Evolutionary conservation across 2,888 invertebrate species (phyloP), one percentile per base, ranked within the genome.

Genomic region (Leptura quadrifasciata): DNA sequence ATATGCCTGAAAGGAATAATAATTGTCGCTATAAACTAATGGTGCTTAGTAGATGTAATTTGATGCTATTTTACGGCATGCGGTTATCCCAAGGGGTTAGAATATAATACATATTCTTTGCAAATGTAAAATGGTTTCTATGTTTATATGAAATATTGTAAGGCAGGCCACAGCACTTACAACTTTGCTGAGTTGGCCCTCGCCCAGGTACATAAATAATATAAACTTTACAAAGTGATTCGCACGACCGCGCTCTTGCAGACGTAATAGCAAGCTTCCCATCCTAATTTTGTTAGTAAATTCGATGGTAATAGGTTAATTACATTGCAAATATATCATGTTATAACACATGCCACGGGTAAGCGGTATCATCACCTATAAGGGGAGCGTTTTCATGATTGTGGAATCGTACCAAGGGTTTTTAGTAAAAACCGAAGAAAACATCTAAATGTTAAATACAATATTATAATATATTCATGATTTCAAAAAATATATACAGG

Each of bases 171-270:
- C 61, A 61, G 61, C 61, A 61, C 61, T 61, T 61, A 61, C 61
- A 61, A 61, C 61, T 61, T 61, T 15, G 27, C 24, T 24, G 21
- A 61, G 61, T 61, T 61, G 61, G 61, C 61, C 61, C 61, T 61
- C 61, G 21, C 61, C 61, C 61, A 61, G 61, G 24, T 61, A 61
- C 17, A 61, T 61, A 61, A 61, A 61, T n/a, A n/a, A n/a, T 61
- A 61, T 61, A 27, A 61, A 61, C 61, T 61, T 61, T 47, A 61
- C 57, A 61, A 61, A 61, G 61, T 61, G 61, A 27, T 27, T 61
- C 15, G 24, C 31, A 9, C 61, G 47, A 47, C 47, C 47, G 5
- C 47, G n/a, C 47, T 27, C 27, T 61, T 61, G 8, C n/a, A 61
- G 27, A 61, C 27, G 17, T 61, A 61, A 61, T 61, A 21, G n/a